Base-by-base conservation (phyloP, 2,113 vertebrate genomes). In the Chionomys nivalis region DNA sequence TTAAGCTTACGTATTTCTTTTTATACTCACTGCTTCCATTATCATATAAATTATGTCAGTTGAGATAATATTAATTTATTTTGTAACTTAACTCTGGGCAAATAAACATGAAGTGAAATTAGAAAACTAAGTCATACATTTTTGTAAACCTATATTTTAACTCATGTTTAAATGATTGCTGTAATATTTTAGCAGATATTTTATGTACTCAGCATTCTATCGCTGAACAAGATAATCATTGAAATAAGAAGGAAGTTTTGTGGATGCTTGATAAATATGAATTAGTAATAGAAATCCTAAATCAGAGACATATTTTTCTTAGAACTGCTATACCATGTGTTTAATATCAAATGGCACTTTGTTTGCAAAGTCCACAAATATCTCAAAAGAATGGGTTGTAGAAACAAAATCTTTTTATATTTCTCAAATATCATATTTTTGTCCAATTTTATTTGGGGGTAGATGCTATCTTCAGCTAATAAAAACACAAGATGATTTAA, bases 381-480 rank as follows among this genome's bases (percentile, higher is more conserved):
- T 79, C 73, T 97, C 86, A 91, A 90, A 36, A 95, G 24, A 42
- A 85, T 91, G 33, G 85, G 52, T 95, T 96, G 26, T 96, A 42
- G 75, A 94, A 95, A 17, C 94, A 95, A 58, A 87, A 68, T 93
- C 52, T 91, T 86, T 97, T 94, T 85, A 79, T 91, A 75, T 82
- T 81, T 81, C 49, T 81, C 49, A 81, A 33, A 55, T 55, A 55
- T n/a, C 16, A 55, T n/a, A 52, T 86, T 86, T 95, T 91, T 97
- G 66, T 97, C 86, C 66, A 70, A 81, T 97, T 96, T 95, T 70
- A 73, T 31, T 55, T 97, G 14, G 87, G 77, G 89, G 42, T 81
- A 72, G 33, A 92, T 97, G 95, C 9, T 95, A 63, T 97, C 96
- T 98, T 26, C 66, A 73, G 7, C 82, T 95, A 91, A 87, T 76